These are phyloP conservation scores for Campoletis raptor DNA, from an alignment of 2,888 invertebrate species.

Conservation along the genomic window DNA sequence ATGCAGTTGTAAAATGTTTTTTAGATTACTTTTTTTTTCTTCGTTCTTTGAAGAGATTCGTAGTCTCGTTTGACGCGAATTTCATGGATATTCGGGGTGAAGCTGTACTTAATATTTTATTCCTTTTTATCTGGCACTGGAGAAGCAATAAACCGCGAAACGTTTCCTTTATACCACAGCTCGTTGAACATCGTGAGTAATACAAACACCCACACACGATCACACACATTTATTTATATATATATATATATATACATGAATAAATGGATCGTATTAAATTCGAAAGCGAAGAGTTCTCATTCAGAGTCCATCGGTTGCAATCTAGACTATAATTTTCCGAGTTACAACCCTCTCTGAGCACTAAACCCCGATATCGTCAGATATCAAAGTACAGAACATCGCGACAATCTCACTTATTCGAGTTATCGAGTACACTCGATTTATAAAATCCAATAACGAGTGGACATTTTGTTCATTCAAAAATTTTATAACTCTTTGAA, in stretches of 20 bases:
- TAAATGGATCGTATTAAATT: slow-evolving; percentile 48
- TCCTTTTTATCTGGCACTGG: slow-evolving; percentile 38
- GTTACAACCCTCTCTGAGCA: slow-evolving; percentile 25
- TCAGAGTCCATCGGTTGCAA: slow-evolving; percentile 26
- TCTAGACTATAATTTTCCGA: slow-evolving; percentile 48
- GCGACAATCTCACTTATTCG: slow-evolving; percentile 14
- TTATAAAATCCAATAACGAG: not conserved
- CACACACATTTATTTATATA: not conserved
- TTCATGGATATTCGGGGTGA: slow-evolving; percentile 23
- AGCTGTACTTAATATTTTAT: slow-evolving; percentile 53
- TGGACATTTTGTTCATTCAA: not conserved
- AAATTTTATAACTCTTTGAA: not conserved
- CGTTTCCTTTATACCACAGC: slow-evolving; percentile 53
- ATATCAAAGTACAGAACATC: slow-evolving; percentile 36
- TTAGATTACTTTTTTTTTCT: not conserved
- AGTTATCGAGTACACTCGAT: slow-evolving; percentile 26
- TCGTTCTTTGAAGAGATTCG: not conserved
- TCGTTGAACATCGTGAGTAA: slow-evolving; percentile 43
- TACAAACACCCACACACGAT: slow-evolving; percentile 32
- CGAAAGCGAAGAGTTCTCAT: slow-evolving; percentile 51
- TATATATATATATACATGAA: slow-evolving; percentile 12
- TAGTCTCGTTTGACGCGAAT: slow-evolving; percentile 24
- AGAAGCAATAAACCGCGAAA: slow-evolving; percentile 57
- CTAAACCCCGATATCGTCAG: slow-evolving; percentile 39
- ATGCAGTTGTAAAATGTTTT: slow-evolving; percentile 26